Percentiles rank a stretch among this genome's conserved stretches.
Conservation (phyloP, 2,797 vertebrate species). For the Macrochelys suwanniensis region DNA sequence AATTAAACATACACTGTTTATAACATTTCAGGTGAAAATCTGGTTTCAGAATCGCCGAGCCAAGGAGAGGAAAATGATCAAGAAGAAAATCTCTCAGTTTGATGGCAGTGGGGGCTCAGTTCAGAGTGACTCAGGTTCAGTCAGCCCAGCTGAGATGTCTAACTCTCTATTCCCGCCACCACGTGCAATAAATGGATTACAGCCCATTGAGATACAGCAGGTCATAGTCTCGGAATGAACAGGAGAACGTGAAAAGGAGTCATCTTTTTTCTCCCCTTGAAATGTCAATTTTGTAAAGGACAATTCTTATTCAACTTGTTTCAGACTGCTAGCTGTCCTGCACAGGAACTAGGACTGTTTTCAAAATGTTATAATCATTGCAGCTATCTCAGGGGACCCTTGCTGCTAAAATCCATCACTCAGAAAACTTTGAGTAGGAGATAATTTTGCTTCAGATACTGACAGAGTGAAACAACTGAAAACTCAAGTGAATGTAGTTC, state of each 20-base stretch:
- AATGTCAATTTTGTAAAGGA: neutral
- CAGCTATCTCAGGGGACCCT: conserved; percentile 44
- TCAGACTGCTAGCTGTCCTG: neutral
- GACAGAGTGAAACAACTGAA: neutral
- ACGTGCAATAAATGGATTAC: conserved; percentile 87
- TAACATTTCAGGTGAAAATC: conserved; percentile 90
- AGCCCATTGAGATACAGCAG: conserved; percentile 91
- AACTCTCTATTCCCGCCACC: conserved; percentile 87
- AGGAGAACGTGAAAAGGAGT: neutral
- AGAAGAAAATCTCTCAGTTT: conserved; percentile 95
- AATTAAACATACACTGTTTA: neutral
- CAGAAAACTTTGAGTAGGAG: neutral
- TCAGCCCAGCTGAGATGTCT: conserved; percentile 92
- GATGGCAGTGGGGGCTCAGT: conserved; percentile 91
- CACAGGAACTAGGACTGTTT: neutral
- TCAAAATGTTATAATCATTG: neutral
- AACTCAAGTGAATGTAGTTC: neutral
- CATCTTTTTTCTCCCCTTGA: neutral
- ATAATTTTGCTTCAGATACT: conserved; percentile 24
- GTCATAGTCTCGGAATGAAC: conserved; percentile 89
- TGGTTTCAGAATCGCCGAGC: conserved; percentile 97
- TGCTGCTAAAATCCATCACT: conserved; percentile 23
- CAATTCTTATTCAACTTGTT: neutral
- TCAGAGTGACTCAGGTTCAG: conserved; percentile 94
- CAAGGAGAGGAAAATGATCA: conserved; percentile 94